phyloP scores from a whole-genome alignment of 2,888 invertebrate species.

The Lathronympha strigana region DNA sequence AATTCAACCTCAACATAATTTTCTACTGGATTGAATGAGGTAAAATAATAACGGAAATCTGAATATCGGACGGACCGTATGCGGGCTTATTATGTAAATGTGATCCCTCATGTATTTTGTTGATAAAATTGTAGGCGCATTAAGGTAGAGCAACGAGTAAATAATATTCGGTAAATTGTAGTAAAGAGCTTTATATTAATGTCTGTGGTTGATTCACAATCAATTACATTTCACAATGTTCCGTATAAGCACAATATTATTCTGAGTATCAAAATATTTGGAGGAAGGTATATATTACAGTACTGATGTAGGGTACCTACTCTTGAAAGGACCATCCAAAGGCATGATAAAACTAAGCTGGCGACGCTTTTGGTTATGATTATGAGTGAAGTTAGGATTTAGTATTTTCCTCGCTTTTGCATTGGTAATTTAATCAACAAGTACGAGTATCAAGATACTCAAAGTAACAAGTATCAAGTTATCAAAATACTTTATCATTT shows the following conservation, averaged over 20 bases:
- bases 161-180: slow-evolving; percentile 25
- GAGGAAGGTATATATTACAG: no score
- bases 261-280: no score
- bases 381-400: no score
- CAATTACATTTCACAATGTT: slow-evolving; percentile 2
- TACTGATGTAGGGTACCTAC: not conserved
- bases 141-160: slow-evolving; percentile 36
- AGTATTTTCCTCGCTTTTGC: no score
- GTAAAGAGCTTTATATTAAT: slow-evolving; percentile 28
- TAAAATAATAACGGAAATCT: slow-evolving; percentile 76
- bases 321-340: no score
- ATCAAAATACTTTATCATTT: no score
- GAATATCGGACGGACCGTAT: slow-evolving; percentile 63
- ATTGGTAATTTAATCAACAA: no score
- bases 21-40: slow-evolving; percentile 62
- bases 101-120: slow-evolving; percentile 69
- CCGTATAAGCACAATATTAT: not conserved
- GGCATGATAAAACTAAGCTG: no score
- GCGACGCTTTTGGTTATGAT: no score
- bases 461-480: no score
- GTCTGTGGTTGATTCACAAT: slow-evolving; percentile 8
- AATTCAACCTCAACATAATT: slow-evolving; percentile 60
- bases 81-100: slow-evolving; percentile 76
- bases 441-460: no score
- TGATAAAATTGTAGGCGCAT: slow-evolving; percentile 67